A percentile compares a stretch with the other conserved stretches of the same genome.
Evolutionary conservation across 2,888 invertebrate genomes (phyloP).

Genomic region (Thysanoteuthis rhombus): DNA sequence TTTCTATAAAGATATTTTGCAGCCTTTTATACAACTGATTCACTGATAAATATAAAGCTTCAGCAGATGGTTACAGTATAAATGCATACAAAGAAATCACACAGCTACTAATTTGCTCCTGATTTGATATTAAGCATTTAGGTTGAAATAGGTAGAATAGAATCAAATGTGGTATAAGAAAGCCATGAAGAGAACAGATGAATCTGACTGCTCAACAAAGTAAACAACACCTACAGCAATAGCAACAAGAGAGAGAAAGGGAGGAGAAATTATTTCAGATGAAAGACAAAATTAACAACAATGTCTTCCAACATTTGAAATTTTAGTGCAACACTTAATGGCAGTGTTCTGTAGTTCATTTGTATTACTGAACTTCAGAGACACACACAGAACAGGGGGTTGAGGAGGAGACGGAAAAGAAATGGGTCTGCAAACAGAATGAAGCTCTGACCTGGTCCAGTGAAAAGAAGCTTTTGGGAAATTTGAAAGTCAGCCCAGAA

Average conservation of each 20-base stretch:
- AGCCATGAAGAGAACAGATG: not conserved
- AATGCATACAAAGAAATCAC: not conserved
- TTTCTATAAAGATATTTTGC: not conserved
- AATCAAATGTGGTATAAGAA: not conserved
- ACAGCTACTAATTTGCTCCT: not conserved
- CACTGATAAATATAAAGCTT: not conserved
- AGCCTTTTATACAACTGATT: not conserved
- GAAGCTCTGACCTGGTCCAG: not conserved
- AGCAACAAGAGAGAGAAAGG: not conserved
- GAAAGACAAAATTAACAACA: not conserved
- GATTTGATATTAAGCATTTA: not conserved
- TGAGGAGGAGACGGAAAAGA: not conserved
- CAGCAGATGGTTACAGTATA: not conserved
- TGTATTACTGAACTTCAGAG: not conserved
- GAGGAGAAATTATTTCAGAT: not conserved
- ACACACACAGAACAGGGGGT: not conserved
- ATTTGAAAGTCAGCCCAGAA: not conserved
- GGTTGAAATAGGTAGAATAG: not conserved
- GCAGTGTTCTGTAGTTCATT: slow-evolving; percentile 12
- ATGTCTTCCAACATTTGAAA: not conserved
- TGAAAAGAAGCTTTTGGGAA: not conserved
- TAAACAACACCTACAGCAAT: not conserved
- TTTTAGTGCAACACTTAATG: slow-evolving; percentile 12
- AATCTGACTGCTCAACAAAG: not conserved
- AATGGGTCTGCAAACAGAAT: not conserved